These are phyloP conservation scores for Nansenia antarctica DNA, from an alignment of 2,113 vertebrate species.

Conservation along the genomic window DNA sequence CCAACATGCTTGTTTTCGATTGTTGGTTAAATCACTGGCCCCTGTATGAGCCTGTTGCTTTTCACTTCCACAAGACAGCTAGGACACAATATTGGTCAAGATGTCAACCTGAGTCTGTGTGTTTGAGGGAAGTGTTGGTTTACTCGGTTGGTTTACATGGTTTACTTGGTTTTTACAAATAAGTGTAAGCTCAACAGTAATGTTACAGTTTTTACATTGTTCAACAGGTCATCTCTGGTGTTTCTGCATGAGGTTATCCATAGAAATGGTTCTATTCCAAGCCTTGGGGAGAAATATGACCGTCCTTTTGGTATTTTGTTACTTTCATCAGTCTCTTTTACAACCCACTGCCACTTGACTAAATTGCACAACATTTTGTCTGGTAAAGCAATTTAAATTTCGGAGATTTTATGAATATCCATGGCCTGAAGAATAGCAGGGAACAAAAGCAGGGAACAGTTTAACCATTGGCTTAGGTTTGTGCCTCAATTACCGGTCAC, in stretches of 20 bases:
- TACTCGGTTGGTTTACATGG: too few species aligned
- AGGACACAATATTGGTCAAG: not conserved
- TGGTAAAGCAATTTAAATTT: not conserved
- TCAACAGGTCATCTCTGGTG: not conserved
- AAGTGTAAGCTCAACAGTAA: too few species aligned
- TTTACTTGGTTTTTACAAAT: too few species aligned
- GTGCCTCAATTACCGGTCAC: not conserved
- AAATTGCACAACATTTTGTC: not conserved
- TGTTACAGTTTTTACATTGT: too few species aligned
- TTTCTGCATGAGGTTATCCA: not conserved
- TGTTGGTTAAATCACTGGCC: too few species aligned
- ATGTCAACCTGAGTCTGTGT: not conserved
- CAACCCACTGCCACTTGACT: not conserved
- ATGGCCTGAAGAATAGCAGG: not conserved
- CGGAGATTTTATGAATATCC: slow-evolving; percentile 4
- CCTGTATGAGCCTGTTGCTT: not conserved
- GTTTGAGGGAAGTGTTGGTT: not conserved
- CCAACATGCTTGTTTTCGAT: not conserved
- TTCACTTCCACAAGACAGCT: not conserved
- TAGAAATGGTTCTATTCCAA: not conserved
- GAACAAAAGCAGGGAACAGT: slow-evolving; percentile 3
- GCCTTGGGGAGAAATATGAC: not conserved
- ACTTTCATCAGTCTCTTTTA: not conserved
- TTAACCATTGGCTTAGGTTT: not conserved
- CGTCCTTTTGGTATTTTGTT: not conserved